Base-by-base conservation (phyloP, 2,888 invertebrate species). In the Hypena proboscidalis region DNA sequence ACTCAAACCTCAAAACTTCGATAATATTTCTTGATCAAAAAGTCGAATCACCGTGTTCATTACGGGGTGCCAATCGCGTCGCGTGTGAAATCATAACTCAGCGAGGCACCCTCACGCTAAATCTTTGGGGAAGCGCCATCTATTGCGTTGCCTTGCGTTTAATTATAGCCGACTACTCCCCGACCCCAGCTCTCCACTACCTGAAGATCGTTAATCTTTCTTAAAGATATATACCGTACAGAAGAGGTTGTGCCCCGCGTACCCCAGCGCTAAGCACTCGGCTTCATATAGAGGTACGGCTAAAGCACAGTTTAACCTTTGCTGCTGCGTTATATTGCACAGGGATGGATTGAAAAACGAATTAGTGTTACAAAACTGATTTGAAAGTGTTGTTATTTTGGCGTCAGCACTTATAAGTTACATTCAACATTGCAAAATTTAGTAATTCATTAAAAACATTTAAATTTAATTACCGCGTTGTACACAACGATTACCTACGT, bases 181-280 rank as follows among this genome's bases (percentile, higher is more conserved):
- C 79, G 70, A 70, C 77, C 74, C 64, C 62, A 51, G 51, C 73
- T 77, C 83, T 76, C 70, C 70, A 70, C 70, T 87, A 89, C 89
- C 88, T 90, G 89, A 76, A 79, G 80, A 83, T 89, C 90, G 90
- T 90, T 90, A 90, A 90, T 90, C 90, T 90, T 89, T 90, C 90
- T 88, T 87, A 88, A 88, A 88, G 88, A 90, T 83, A 86, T 89
- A 90, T 85, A 84, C 85, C 77, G 77, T 68, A 76, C 73, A 69
- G 75, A 73, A 72, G 77, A 82, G 77, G 77, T n/a, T n/a, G n/a
- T n/a, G n/a, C 73, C 74, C 74, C 69, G 63, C 58, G 69, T 65
- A 76, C 74, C 71, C 71, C 68, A 68, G 73, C 76, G 77, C 73
- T 87, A 86, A 89, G 86, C 87, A n/a, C n/a, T n/a, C n/a, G n/a